Percentiles rank a stretch among this genome's conserved stretches.
phyloP scores from a whole-genome alignment of 2,888 invertebrate genomes.

The Cerastoderma edule region DNA sequence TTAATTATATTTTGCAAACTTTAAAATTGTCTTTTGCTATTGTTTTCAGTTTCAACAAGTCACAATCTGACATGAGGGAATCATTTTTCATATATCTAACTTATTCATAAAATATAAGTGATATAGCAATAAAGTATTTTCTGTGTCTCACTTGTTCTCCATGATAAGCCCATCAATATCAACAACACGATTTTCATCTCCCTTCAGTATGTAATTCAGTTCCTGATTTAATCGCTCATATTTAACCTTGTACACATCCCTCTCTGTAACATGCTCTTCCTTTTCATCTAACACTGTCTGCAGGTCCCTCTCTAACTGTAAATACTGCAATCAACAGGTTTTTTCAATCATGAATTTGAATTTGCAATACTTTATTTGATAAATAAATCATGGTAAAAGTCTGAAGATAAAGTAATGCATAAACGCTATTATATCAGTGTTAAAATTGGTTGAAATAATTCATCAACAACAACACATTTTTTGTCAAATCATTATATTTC shows the following conservation, averaged over 20 bases:
- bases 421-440: too few relatives aligned
- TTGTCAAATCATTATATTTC: too few relatives aligned
- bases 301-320: conserved; percentile 90
- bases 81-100: not conserved
- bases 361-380: too few relatives aligned
- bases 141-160: conserved; percentile 89
- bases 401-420: too few relatives aligned
- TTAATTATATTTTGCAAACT: too few relatives aligned
- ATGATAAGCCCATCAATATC: conserved; percentile 92
- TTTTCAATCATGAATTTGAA: not conserved
- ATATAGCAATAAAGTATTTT: not conserved
- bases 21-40: too few relatives aligned
- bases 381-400: not conserved
- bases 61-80: too few relatives aligned
- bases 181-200: conserved; percentile 86
- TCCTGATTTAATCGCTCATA: conserved; percentile 92
- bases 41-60: too few relatives aligned
- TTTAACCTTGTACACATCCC: conserved; percentile 93
- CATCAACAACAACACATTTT: too few relatives aligned
- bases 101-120: not conserved
- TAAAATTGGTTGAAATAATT: too few relatives aligned
- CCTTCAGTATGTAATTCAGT: conserved; percentile 88
- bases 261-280: conserved; percentile 91
- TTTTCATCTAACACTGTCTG: conserved; percentile 93
- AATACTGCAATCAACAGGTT: conserved; percentile 85